phyloP scores from a whole-genome alignment of 1,140 invertebrate species.

The Archivesica marissinica region DNA sequence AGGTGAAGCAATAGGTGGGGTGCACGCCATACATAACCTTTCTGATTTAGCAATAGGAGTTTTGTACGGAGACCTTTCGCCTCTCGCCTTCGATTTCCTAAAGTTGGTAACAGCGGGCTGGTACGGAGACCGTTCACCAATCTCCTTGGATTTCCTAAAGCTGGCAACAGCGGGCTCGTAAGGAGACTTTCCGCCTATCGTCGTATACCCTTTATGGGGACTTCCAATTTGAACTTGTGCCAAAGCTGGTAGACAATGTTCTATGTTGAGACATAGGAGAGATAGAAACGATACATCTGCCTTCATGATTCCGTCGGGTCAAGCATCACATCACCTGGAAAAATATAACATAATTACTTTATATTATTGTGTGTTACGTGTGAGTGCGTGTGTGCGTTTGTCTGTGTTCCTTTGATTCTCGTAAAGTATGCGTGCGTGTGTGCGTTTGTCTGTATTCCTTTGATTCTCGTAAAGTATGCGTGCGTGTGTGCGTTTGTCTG shows the following conservation, averaged over 20 bases:
- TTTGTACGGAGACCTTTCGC: slow-evolving; percentile 6
- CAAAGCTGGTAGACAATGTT: not conserved
- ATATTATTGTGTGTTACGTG: not conserved
- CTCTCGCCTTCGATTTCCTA: not conserved
- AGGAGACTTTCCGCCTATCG: not conserved
- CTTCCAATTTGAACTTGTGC: not conserved
- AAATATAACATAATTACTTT: not conserved
- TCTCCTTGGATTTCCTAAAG: too few relatives aligned
- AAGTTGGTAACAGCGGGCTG: not conserved
- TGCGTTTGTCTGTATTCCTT: too few relatives aligned
- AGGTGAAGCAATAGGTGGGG: not conserved
- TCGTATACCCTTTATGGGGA: too few relatives aligned
- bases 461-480: too few relatives aligned
- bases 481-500: too few relatives aligned
- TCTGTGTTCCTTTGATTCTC: too few relatives aligned
- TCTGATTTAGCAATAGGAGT: slow-evolving; percentile 9
- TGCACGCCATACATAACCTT: slow-evolving; percentile 20
- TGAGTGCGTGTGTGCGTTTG: too few relatives aligned
- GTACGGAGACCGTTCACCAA: not conserved
- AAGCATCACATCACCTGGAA: not conserved
- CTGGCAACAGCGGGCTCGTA: not conserved
- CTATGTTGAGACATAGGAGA: not conserved
- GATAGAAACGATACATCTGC: not conserved
- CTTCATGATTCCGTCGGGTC: not conserved
- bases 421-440: too few relatives aligned